Evolutionary conservation across 64 coral and sea anemone species (phyloP).

Genomic region (Montipora capricornis): DNA sequence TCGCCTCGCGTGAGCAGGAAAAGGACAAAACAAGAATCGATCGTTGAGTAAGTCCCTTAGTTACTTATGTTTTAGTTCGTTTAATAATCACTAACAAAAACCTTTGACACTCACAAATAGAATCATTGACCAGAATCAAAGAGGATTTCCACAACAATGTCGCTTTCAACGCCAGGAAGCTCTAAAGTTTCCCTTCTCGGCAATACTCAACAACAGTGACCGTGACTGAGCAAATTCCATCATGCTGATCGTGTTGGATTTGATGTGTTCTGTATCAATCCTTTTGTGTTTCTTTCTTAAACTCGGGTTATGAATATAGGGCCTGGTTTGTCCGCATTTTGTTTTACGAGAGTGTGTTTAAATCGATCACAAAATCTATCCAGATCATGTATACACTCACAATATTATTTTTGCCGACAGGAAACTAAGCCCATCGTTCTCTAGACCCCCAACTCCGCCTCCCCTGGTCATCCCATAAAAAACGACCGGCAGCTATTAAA

Average conservation of each 20-base stretch:
- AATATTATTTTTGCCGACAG: neutral
- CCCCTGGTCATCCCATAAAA: too few relatives aligned
- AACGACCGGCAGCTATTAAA: too few relatives aligned
- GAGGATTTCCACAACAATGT: neutral
- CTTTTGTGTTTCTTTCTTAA: neutral
- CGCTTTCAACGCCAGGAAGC: neutral
- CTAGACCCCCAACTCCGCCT: too few relatives aligned
- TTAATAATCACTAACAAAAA: neutral
- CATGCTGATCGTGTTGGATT: neutral
- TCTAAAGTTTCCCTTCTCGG: neutral
- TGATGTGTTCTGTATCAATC: neutral
- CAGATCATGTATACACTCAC: neutral
- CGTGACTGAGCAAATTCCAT: neutral
- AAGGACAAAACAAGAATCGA: too few relatives aligned
- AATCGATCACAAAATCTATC: neutral
- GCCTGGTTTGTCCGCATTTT: too few relatives aligned
- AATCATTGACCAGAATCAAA: neutral
- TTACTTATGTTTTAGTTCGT: neutral
- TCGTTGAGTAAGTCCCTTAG: too few relatives aligned
- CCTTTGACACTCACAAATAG: neutral
- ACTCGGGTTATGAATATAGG: neutral
- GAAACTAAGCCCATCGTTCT: neutral
- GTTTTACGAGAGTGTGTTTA: neutral
- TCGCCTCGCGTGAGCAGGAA: too few relatives aligned
- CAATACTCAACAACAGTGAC: neutral